Conservation (phyloP, 2,888 invertebrate species). For the Ametastegia equiseti region DNA sequence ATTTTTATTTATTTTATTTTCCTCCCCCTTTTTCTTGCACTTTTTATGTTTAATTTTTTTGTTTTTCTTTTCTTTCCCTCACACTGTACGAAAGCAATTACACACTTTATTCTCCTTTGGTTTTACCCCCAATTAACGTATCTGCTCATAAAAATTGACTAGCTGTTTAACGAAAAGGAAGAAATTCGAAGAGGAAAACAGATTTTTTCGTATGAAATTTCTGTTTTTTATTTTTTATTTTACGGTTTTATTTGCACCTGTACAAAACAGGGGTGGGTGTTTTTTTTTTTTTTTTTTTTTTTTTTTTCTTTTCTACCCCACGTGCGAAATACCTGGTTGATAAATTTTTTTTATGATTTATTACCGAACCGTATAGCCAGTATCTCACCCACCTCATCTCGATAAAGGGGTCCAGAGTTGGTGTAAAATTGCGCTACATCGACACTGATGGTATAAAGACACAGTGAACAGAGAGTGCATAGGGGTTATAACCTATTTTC, state of each 20-base stretch:
- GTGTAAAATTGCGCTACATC: constrained; percentile 6
- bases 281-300: no score
- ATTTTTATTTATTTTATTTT: background rate
- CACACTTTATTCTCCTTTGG: no score
- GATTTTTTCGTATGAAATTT: no score
- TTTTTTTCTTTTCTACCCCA: no score
- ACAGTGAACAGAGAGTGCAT: constrained; percentile 2
- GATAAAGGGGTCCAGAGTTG: background rate
- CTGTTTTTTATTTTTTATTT: background rate
- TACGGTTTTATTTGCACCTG: no score
- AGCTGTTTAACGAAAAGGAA: no score
- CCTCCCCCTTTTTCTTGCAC: background rate
- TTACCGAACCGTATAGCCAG: background rate
- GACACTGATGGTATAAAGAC: constrained; percentile 4
- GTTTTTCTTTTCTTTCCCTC: background rate
- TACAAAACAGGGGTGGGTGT: no score
- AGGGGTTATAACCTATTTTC: constrained; percentile 11
- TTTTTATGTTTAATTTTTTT: background rate
- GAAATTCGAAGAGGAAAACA: no score
- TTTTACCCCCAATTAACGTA: no score
- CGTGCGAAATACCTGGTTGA: no score
- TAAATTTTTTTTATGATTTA: background rate
- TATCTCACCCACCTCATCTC: background rate
- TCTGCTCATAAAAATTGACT: no score
- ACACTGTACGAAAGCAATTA: no score